Evolutionary conservation across 2,113 vertebrate genomes (phyloP).

Genomic region (Channa maculata): DNA sequence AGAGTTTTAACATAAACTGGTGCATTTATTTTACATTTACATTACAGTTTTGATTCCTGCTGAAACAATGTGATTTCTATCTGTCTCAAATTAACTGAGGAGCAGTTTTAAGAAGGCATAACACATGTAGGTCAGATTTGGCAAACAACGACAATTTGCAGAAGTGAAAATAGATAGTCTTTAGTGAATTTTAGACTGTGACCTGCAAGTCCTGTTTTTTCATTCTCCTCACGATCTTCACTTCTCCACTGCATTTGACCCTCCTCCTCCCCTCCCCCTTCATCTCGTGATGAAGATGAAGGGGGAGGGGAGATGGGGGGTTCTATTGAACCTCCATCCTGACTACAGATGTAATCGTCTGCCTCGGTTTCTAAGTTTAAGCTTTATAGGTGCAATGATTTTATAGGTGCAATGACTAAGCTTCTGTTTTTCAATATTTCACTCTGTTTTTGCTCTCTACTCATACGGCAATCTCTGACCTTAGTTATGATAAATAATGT

Average conservation of each 20-base stretch:
- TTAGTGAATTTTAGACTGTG: too few relatives aligned
- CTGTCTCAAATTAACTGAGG: too few relatives aligned
- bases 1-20: too few relatives aligned
- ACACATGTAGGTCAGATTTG: too few relatives aligned
- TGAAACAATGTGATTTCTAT: too few relatives aligned
- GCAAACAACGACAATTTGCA: too few relatives aligned
- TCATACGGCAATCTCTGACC: neutral
- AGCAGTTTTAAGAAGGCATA: too few relatives aligned
- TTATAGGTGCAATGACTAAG: constrained; percentile 35
- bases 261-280: constrained; percentile 5
- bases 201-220: constrained; percentile 1
- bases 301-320: too few relatives aligned
- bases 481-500: constrained; percentile 4
- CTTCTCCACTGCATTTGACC: constrained; percentile 14
- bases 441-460: neutral
- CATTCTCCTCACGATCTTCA: neutral
- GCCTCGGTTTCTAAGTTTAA: constrained; percentile 44
- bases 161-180: too few relatives aligned
- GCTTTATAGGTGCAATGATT: constrained; percentile 39
- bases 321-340: constrained; percentile 26
- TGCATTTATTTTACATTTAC: neutral
- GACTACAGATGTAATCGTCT: constrained; percentile 6
- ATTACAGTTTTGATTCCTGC: neutral
- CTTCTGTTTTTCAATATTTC: constrained; percentile 11
- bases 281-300: neutral